Conservation (phyloP, 2,797 vertebrate genomes). For the Sandelia bainsii region DNA sequence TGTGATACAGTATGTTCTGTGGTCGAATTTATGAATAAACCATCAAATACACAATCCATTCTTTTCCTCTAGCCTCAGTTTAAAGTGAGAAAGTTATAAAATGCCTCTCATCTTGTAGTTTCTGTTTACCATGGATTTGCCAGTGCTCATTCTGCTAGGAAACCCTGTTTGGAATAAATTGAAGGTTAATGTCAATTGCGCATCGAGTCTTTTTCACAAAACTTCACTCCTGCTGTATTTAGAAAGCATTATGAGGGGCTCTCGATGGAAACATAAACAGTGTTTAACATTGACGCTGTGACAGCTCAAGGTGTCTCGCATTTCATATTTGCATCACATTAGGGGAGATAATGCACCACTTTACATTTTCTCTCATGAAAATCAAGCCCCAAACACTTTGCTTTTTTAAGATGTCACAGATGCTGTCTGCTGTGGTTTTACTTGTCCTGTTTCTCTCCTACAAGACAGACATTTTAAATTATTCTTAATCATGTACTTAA, state of each 20-base stretch:
- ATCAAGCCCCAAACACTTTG: constrained; percentile 59
- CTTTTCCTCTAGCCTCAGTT: constrained; percentile 1
- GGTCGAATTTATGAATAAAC: constrained; percentile 2
- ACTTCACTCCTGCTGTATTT: constrained; percentile 52
- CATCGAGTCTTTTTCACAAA: constrained; percentile 38
- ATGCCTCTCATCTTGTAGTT: constrained; percentile 25
- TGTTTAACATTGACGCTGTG: constrained; percentile 56
- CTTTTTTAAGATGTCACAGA: constrained; percentile 53
- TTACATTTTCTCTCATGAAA: constrained; percentile 62
- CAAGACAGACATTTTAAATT: constrained; percentile 59
- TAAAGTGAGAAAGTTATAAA: constrained; percentile 28
- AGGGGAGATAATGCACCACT: constrained; percentile 60
- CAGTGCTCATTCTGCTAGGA: constrained; percentile 21
- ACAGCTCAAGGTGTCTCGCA: constrained; percentile 66
- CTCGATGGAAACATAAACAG: constrained; percentile 61
- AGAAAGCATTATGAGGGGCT: constrained; percentile 56
- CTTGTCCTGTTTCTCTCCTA: constrained; percentile 58
- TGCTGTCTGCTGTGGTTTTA: constrained; percentile 50
- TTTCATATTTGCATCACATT: constrained; percentile 71
- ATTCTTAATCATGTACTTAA: constrained; percentile 64
- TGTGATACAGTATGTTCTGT: not conserved
- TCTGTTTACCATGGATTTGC: constrained; percentile 37
- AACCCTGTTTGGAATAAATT: constrained; percentile 45
- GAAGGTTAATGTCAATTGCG: constrained; percentile 47
- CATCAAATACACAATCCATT: not conserved